Conservation (phyloP, 2,797 vertebrate species). For the Anguilla obscura region DNA sequence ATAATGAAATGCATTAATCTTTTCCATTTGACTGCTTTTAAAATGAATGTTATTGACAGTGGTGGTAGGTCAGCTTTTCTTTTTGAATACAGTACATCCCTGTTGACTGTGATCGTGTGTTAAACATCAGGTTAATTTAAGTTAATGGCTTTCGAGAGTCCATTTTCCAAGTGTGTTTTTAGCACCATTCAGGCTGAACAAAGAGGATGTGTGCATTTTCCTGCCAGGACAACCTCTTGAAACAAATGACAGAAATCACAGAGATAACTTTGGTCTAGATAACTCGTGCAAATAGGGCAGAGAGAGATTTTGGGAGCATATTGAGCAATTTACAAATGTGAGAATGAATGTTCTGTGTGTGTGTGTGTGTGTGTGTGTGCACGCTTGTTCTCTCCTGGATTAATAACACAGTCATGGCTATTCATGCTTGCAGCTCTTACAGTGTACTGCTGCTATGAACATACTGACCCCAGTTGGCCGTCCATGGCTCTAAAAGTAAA, state of each 20-base stretch:
- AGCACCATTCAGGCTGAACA: not conserved
- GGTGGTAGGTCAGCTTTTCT: not conserved
- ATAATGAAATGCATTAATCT: not conserved
- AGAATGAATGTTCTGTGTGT: not conserved
- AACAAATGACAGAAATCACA: not conserved
- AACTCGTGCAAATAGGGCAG: not conserved
- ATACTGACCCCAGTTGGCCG: not conserved
- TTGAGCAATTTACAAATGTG: not conserved
- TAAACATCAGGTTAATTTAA: not conserved
- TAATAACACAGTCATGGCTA: not conserved
- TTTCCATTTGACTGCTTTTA: not conserved
- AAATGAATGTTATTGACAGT: not conserved
- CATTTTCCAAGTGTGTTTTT: not conserved
- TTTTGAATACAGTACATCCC: not conserved
- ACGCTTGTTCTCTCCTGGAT: not conserved
- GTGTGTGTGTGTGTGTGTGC: constrained; percentile 3
- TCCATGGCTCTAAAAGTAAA: not conserved
- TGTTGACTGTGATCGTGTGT: not conserved
- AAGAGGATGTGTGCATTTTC: not conserved
- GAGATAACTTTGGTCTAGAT: not conserved
- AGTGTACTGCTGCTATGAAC: not conserved
- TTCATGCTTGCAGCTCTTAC: not conserved
- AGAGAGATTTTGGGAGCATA: not conserved
- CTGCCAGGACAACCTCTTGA: not conserved
- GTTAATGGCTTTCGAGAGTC: not conserved